Evolutionary conservation across 2,797 vertebrate genomes (phyloP).

Genomic region (Pseudochromis fuscus): DNA sequence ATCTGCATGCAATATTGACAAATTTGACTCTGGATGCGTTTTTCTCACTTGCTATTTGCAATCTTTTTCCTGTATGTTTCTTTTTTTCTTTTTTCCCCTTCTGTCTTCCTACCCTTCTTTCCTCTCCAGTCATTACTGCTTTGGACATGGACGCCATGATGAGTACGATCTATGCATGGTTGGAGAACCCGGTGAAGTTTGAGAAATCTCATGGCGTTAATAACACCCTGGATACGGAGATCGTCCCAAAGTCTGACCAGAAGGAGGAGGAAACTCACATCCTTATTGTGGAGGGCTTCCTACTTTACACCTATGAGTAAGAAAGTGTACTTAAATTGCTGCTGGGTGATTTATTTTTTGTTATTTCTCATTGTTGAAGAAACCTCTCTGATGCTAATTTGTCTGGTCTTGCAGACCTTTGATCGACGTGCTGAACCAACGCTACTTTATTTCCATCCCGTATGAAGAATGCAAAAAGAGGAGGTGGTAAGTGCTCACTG

Average conservation of each 20-base stretch:
- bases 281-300: slow-evolving; percentile 94
- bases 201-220: slow-evolving; percentile 94
- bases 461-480: slow-evolving; percentile 96
- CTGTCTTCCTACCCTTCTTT: slow-evolving; percentile 8
- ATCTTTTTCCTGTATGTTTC: slow-evolving; percentile 34
- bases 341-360: fast-evolving
- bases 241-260: slow-evolving; percentile 74
- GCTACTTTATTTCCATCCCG: slow-evolving; percentile 94
- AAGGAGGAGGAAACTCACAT: slow-evolving; percentile 86
- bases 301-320: slow-evolving; percentile 92
- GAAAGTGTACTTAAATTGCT: not conserved
- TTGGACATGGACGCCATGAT: slow-evolving; percentile 96
- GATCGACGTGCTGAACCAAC: slow-evolving; percentile 91
- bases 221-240: slow-evolving; percentile 86
- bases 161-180: slow-evolving; percentile 92
- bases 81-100: not conserved
- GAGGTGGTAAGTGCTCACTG: slow-evolving; percentile 85
- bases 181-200: slow-evolving; percentile 92
- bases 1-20: slow-evolving; percentile 68
- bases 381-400: not conserved
- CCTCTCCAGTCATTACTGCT: slow-evolving; percentile 87
- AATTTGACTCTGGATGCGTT: not conserved
- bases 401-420: slow-evolving; percentile 83
- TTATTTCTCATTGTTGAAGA: not conserved
- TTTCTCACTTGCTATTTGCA: slow-evolving; percentile 35